A percentile compares a stretch with the other conserved stretches of the same genome.
Evolutionary conservation across 2,888 invertebrate genomes (phyloP).

Genomic region (Temnothorax unifasciatus): DNA sequence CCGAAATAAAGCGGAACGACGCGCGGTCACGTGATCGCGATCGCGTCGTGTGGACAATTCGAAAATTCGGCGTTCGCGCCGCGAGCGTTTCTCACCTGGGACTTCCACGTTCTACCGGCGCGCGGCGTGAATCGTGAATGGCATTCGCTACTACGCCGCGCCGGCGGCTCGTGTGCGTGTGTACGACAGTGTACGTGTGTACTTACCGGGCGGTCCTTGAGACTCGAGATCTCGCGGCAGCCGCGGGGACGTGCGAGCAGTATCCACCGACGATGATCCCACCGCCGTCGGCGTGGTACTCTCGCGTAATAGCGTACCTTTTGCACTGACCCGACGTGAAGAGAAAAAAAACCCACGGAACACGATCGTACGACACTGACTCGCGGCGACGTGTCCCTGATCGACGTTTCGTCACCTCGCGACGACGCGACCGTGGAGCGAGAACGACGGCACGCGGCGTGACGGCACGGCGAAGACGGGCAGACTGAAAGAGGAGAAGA

Average conservation of each 20-base stretch:
- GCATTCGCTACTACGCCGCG: background rate
- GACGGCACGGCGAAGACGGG: background rate
- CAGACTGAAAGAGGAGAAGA: background rate
- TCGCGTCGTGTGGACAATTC: constrained; percentile 6
- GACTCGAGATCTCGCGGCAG: constrained; percentile 25
- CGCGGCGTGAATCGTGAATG: no score
- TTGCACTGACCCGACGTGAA: constrained; percentile 22
- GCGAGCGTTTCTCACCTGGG: constrained; percentile 2
- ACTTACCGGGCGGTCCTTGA: constrained; percentile 63
- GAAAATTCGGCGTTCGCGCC: constrained; percentile 22
- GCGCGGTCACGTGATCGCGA: constrained; percentile 27
- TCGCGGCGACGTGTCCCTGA: constrained; percentile 6
- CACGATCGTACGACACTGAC: background rate
- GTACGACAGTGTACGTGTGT: background rate
- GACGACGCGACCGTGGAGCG: background rate
- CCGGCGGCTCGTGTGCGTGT: background rate
- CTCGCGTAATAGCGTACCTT: constrained; percentile 63
- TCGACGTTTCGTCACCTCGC: background rate
- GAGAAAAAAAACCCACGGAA: background rate
- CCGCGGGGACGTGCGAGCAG: background rate
- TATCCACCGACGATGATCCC: constrained; percentile 28
- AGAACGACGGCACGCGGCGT: background rate
- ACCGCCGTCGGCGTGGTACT: constrained; percentile 28
- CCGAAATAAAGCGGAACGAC: background rate
- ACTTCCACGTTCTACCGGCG: background rate